These are phyloP conservation scores for Hydrolagus colliei DNA, from an alignment of 2,797 vertebrate genomes.

Conservation along the genomic window DNA sequence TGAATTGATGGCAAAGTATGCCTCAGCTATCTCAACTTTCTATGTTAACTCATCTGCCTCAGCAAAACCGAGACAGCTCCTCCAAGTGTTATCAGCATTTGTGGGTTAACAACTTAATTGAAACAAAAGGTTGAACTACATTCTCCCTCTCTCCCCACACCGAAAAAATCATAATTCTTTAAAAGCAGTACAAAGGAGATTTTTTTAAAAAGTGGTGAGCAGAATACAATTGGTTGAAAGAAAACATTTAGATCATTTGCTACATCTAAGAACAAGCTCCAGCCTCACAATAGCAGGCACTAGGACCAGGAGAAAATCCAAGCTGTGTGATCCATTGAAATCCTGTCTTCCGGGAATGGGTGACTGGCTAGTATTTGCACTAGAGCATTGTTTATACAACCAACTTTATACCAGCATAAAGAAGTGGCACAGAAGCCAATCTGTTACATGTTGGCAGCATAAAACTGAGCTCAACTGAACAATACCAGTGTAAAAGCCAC, in stretches of 20 bases:
- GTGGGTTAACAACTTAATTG: slow-evolving; percentile 11
- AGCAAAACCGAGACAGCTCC: neutral
- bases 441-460: neutral
- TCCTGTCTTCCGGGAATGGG: neutral
- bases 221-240: neutral
- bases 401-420: neutral
- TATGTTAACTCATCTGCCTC: slow-evolving; percentile 24
- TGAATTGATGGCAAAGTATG: neutral
- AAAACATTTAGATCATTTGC: neutral
- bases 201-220: neutral
- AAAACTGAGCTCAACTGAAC: neutral
- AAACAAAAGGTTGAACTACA: slow-evolving; percentile 11
- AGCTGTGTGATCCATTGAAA: neutral
- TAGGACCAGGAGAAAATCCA: neutral
- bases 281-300: neutral
- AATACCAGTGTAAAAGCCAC: neutral
- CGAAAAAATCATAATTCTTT: slow-evolving; percentile 26
- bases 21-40: neutral
- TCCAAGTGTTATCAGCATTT: slow-evolving; percentile 1
- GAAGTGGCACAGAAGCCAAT: neutral
- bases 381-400: neutral
- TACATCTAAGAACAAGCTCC: neutral
- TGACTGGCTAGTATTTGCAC: neutral
- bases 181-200: slow-evolving; percentile 6
- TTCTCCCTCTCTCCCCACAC: neutral